Percentiles rank a stretch among this genome's conserved stretches.
phyloP scores from a whole-genome alignment of 2,113 vertebrate genomes.

The Mirounga angustirostris region DNA sequence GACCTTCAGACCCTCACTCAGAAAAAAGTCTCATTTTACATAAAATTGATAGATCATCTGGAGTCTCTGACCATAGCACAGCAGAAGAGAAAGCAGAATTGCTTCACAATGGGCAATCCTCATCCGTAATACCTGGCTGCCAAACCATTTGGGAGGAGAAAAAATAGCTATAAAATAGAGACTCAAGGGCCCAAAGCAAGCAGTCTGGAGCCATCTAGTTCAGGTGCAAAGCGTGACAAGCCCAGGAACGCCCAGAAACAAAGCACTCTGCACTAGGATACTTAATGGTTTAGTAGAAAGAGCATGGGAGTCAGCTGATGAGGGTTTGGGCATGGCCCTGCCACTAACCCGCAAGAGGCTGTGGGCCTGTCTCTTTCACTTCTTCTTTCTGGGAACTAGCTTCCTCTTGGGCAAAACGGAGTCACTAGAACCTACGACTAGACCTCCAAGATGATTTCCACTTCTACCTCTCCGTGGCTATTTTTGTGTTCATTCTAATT shows the following conservation, averaged over 20 bases:
- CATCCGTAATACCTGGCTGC: not conserved
- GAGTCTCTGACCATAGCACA: not conserved
- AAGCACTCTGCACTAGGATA: not conserved
- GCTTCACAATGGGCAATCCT: not conserved
- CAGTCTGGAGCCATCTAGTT: not conserved
- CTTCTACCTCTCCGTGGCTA: slow-evolving; percentile 46
- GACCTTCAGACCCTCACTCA: not conserved
- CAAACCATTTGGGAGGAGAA: not conserved
- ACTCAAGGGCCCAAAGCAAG: not conserved
- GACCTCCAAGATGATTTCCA: slow-evolving; percentile 54
- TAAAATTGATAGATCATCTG: not conserved
- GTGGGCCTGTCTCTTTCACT: slow-evolving; percentile 49
- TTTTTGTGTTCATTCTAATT: slow-evolving; percentile 43
- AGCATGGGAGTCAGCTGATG: not conserved
- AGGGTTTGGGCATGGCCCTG: not conserved
- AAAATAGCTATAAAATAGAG: not conserved
- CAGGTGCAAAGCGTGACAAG: not conserved
- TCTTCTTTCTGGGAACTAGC: slow-evolving; percentile 55
- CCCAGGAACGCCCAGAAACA: not conserved
- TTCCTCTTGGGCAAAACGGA: slow-evolving; percentile 71
- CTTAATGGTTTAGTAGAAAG: not conserved
- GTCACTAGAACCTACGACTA: slow-evolving; percentile 7
- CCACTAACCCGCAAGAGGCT: not conserved
- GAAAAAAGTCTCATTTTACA: not conserved
- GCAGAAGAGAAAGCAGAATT: not conserved